A percentile compares a stretch with the other conserved stretches of the same genome.
phyloP scores from a whole-genome alignment of 2,888 invertebrate species.

The Stenoptilia bipunctidactyla region DNA sequence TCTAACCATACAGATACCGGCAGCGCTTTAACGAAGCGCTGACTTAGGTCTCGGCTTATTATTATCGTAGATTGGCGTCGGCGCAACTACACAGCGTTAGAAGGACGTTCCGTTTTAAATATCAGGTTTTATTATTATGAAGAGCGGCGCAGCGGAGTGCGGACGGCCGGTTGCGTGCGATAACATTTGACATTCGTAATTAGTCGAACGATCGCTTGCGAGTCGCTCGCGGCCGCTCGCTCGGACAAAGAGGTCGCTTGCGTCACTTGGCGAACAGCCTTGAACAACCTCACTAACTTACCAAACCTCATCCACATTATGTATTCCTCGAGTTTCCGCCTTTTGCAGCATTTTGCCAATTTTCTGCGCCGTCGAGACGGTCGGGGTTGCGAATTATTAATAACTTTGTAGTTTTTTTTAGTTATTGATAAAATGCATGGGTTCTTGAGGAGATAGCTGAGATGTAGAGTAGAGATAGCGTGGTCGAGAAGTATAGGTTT shows the following conservation, averaged over 20 bases:
- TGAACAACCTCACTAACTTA: constrained; percentile 30
- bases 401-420: too few relatives aligned
- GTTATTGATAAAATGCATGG: too few relatives aligned
- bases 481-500: too few relatives aligned
- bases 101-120: constrained; percentile 73
- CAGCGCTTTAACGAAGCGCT: constrained; percentile 52
- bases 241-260: constrained; percentile 69
- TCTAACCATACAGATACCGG: constrained; percentile 23
- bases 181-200: constrained; percentile 73
- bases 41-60: constrained; percentile 61
- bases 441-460: too few relatives aligned
- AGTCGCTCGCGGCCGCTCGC: constrained; percentile 42
- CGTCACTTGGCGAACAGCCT: constrained; percentile 49
- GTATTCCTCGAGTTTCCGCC: constrained; percentile 31
- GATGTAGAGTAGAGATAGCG: too few relatives aligned
- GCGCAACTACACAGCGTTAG: constrained; percentile 73
- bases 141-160: constrained; percentile 69
- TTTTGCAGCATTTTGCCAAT: constrained; percentile 13
- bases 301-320: constrained; percentile 35
- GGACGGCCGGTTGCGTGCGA: constrained; percentile 69
- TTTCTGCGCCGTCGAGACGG: too few relatives aligned
- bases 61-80: constrained; percentile 73
- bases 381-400: constrained; percentile 5
- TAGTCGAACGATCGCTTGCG: constrained; percentile 54
- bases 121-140: constrained; percentile 73